Conservation (phyloP, 2,113 vertebrate species). For the Leptodactylus fuscus region DNA sequence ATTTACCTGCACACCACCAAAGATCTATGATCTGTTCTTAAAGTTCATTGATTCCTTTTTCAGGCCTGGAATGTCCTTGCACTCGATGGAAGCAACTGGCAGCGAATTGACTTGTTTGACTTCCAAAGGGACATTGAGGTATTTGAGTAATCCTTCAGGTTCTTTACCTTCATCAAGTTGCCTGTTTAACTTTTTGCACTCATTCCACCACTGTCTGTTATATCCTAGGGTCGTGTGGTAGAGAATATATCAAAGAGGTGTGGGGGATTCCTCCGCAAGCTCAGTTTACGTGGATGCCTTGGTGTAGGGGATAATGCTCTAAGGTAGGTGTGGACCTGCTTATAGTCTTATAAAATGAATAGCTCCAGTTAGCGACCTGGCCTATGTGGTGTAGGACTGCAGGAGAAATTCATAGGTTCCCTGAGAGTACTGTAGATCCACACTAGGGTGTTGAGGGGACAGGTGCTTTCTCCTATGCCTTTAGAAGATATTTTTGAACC, state of each 20-base stretch:
- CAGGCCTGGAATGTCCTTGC: conserved; percentile 98
- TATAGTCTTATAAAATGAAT: no score
- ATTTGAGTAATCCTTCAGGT: conserved; percentile 60
- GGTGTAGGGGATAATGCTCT: conserved; percentile 96
- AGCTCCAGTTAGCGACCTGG: no score
- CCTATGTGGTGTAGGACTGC: no score
- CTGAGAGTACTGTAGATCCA: no score
- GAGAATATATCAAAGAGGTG: conserved; percentile 99
- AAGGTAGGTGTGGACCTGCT: conserved; percentile 75
- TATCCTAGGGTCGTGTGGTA: conserved; percentile 90
- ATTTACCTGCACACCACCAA: no score
- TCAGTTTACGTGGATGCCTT: conserved; percentile 91
- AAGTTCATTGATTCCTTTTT: conserved; percentile 46
- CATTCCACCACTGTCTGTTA: rapidly evolving
- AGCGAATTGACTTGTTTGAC: conserved; percentile 97
- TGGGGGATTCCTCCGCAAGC: conserved; percentile 94
- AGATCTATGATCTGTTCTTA: background rate
- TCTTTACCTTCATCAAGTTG: background rate
- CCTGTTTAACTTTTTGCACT: background rate
- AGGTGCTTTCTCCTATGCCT: no score
- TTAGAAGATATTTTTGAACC: no score
- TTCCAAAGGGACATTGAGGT: conserved; percentile 99
- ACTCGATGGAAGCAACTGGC: conserved; percentile 98
- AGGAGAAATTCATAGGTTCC: no score
- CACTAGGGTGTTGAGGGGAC: no score